Evolutionary conservation across 2,113 vertebrate species (phyloP).

Genomic region (Heterotis niloticus): DNA sequence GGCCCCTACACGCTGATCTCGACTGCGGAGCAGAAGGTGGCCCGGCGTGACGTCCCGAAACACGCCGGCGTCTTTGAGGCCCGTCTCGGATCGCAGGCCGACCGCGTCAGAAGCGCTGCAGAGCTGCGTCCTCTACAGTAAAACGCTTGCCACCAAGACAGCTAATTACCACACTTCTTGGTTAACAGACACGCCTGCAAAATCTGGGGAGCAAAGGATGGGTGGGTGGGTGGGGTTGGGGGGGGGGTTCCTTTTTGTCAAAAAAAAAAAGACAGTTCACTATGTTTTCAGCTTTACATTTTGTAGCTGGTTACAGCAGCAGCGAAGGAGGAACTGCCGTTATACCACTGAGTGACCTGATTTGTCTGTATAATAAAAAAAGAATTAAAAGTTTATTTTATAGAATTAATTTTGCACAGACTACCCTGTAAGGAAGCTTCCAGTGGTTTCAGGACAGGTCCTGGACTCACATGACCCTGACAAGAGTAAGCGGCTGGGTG

Average conservation of each 20-base stretch:
- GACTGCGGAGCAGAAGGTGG: constrained; percentile 18
- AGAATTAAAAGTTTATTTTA: no score
- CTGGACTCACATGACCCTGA: no score
- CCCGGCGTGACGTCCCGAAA: neutral
- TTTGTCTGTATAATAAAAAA: no score
- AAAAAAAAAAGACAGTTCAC: no score
- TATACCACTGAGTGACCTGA: no score
- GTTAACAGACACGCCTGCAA: neutral
- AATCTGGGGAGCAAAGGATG: neutral
- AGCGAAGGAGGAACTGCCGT: no score
- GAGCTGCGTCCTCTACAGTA: neutral
- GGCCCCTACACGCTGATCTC: constrained; percentile 1
- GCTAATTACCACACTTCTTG: neutral
- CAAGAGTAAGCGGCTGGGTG: no score
- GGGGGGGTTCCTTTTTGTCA: neutral
- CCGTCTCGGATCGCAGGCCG: neutral
- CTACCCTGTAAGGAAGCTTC: no score
- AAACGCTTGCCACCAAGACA: neutral
- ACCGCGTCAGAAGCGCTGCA: neutral
- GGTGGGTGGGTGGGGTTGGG: neutral
- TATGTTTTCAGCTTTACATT: no score
- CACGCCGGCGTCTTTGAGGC: neutral
- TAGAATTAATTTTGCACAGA: no score
- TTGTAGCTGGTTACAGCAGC: no score
- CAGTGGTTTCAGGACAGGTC: no score